Base-by-base conservation (phyloP, 2,797 vertebrate genomes). In the Thamnophis elegans region DNA sequence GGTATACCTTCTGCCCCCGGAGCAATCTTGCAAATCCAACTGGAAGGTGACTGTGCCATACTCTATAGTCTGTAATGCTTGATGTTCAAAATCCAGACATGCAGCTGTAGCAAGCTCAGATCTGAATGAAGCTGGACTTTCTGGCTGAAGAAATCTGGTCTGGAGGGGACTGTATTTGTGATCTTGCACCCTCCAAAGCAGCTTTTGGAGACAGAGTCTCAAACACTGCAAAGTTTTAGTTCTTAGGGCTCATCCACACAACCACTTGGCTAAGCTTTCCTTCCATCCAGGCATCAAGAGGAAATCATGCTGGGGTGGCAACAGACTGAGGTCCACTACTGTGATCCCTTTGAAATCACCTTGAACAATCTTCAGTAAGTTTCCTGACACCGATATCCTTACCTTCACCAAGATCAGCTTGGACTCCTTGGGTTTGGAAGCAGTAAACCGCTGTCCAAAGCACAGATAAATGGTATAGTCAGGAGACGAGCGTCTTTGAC, bases 391-490 rank as follows among this genome's bases (percentile, higher is more conserved):
- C 20, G 58, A n/a, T 68, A 51, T 51, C 42, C 32, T 95, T 88
- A 99, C 99, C 98, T 99, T 99, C 92, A 99, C 99, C 22, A 98
- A 94, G 28, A 99, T 97, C 8, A 99, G 98, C 96, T 97, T 99
- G 95, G 97, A 98, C 94, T 99, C 98, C 96, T 98, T 97, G 65
- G 98, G 97, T 95, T 97, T 98, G 91, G 96, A 95, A 26, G 97
- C 98, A 0, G 98, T 98, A 90, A 99, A 98, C 94, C 96, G 98
- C 96, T 99, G 98, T 51, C 99, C 99, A 0, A 99, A 99, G 97
- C 98, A 99, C 97, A 99, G 97, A 95, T 98, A 98, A 97, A 99
- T 98, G 93, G 98, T 98, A 93, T 99, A 99, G 36, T 98, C 97
- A 0, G 99, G 99, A 25, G 99, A 99, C 4, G 85, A 65, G 18